These are phyloP conservation scores for Luscinia megarhynchos DNA, from an alignment of 2,797 vertebrate species.

Conservation along the genomic window DNA sequence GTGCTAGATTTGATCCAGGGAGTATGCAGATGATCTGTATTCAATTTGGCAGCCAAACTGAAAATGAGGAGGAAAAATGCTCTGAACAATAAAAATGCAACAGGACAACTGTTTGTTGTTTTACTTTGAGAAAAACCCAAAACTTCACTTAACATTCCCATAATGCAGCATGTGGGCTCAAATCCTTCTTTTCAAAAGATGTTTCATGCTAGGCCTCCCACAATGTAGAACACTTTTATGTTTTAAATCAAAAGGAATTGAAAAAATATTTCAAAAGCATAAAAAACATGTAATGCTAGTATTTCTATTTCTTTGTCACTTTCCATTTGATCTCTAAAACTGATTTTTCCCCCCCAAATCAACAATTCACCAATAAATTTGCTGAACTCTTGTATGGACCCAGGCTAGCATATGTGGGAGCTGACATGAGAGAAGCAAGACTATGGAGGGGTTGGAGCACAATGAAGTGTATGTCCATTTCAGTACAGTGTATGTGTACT, in stretches of 20 bases:
- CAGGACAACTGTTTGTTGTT: slow-evolving; percentile 6
- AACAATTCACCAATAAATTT: background rate
- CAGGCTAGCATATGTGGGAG: background rate
- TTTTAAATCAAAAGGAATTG: slow-evolving; percentile 13
- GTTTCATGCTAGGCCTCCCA: slow-evolving; percentile 28
- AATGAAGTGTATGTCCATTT: accelerated
- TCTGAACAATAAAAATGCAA: background rate
- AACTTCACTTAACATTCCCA: background rate
- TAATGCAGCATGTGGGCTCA: background rate
- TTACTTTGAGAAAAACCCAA: slow-evolving; percentile 23
- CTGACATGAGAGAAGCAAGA: background rate
- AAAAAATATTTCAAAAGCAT: background rate
- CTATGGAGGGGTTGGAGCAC: background rate
- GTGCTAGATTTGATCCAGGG: background rate
- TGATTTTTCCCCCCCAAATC: background rate
- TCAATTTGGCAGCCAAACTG: background rate
- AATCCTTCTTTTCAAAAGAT: background rate
- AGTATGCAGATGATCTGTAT: background rate
- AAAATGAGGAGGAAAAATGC: background rate
- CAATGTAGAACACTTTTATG: background rate
- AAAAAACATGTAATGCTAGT: background rate
- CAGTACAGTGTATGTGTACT: background rate
- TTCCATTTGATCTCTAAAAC: background rate
- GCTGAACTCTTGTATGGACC: background rate
- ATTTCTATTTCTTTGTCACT: background rate